A percentile compares a stretch with the other conserved stretches of the same genome.
phyloP scores from a whole-genome alignment of 2,797 vertebrate genomes.

The Loris lydekkerianus region DNA sequence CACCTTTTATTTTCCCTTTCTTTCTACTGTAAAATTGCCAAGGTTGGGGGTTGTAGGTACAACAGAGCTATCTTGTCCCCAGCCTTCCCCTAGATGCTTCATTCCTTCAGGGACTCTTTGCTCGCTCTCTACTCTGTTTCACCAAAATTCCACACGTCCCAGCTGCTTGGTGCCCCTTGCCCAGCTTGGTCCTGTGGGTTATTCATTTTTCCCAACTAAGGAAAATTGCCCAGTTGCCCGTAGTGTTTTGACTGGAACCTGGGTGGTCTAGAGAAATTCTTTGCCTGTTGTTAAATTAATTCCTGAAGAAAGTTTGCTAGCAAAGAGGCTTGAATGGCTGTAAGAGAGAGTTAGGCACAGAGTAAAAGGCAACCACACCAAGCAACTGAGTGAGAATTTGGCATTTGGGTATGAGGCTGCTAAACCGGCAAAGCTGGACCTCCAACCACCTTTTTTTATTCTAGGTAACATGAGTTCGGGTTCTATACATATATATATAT shows the following conservation, averaged over 20 bases:
- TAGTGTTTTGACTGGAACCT: background rate
- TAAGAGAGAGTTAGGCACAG: background rate
- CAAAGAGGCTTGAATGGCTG: background rate
- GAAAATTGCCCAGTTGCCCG: background rate
- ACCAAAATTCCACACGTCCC: background rate
- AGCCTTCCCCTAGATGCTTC: background rate
- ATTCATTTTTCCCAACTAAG: background rate
- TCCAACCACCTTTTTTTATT: background rate
- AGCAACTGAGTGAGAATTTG: background rate
- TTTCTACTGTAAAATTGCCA: background rate
- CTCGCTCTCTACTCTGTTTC: background rate
- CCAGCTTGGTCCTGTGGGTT: background rate
- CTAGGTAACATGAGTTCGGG: background rate
- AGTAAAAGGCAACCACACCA: background rate
- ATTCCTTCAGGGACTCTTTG: background rate
- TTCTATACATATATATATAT: conserved; percentile 21
- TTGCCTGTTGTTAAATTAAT: background rate
- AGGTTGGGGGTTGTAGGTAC: background rate
- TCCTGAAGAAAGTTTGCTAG: conserved; percentile 18
- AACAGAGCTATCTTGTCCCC: background rate
- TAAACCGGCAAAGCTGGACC: background rate
- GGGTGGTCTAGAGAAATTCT: background rate
- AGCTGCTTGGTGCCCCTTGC: background rate
- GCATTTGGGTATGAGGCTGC: background rate
- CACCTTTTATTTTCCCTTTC: background rate